Conservation (phyloP, 2,888 invertebrate species). For the Pheosia tremula region DNA sequence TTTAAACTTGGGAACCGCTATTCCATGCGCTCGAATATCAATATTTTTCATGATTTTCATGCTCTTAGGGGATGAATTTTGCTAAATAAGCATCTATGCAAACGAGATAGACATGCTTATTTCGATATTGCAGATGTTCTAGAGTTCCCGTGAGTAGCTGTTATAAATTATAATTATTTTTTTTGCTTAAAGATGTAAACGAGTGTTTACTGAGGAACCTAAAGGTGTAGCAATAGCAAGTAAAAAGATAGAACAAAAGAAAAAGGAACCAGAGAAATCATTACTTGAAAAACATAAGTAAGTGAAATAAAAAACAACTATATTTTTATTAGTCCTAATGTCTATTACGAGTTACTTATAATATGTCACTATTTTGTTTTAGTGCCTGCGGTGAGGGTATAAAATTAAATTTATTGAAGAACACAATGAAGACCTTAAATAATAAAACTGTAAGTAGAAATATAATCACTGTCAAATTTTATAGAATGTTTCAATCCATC, state of each 20-base stretch:
- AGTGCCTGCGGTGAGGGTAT: constrained; percentile 71
- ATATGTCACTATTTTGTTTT: constrained; percentile 19
- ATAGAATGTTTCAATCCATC: too few relatives aligned
- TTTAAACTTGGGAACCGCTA: too few relatives aligned
- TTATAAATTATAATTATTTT: constrained; percentile 6
- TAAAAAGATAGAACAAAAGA: constrained; percentile 79
- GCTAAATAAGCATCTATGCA: too few relatives aligned
- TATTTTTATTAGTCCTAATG: neutral
- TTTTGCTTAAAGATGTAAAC: constrained; percentile 83
- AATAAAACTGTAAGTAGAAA: constrained; percentile 64
- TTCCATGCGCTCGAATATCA: too few relatives aligned
- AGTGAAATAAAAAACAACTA: neutral
- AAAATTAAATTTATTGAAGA: constrained; percentile 78
- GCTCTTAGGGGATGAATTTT: too few relatives aligned
- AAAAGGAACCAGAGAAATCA: constrained; percentile 74
- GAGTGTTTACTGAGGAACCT: constrained; percentile 89
- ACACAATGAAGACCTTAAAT: constrained; percentile 51
- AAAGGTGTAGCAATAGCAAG: constrained; percentile 82
- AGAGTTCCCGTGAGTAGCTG: too few relatives aligned
- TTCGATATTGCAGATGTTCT: too few relatives aligned
- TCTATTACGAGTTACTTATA: neutral
- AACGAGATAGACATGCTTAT: too few relatives aligned
- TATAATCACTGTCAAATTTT: too few relatives aligned
- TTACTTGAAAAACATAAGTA: constrained; percentile 69
- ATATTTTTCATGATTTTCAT: too few relatives aligned